Evolutionary conservation across 2,113 vertebrate species (phyloP).

Genomic region (Eulemur macaco): DNA sequence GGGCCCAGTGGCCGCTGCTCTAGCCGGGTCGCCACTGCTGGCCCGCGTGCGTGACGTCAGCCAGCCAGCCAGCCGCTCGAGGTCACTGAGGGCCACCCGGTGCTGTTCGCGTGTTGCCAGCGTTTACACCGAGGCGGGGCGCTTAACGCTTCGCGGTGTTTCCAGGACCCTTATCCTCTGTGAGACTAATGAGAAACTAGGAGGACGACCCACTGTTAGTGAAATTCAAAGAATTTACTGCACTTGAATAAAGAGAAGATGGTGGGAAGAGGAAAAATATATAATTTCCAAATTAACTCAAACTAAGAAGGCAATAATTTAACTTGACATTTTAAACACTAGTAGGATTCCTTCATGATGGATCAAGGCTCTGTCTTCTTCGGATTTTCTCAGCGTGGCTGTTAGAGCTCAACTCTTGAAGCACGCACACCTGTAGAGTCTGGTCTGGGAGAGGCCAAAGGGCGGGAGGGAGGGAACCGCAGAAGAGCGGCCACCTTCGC

Average conservation of each 20-base stretch:
- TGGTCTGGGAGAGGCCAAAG: not conserved
- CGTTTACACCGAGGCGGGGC: rapidly evolving
- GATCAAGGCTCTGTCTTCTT: not conserved
- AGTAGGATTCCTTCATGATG: not conserved
- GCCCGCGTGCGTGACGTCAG: not conserved
- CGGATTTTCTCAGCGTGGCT: not conserved
- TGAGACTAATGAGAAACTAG: not conserved
- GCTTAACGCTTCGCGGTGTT: not conserved
- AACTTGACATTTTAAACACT: not conserved
- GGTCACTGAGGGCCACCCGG: not conserved
- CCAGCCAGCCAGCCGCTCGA: not conserved
- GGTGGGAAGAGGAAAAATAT: not conserved
- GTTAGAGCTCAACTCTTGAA: not conserved
- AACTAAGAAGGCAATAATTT: not conserved
- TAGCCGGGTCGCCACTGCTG: rapidly evolving
- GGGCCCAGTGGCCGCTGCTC: not conserved
- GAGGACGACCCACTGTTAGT: not conserved
- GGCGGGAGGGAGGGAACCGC: rapidly evolving
- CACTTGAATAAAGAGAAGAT: not conserved
- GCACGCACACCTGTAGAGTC: not conserved
- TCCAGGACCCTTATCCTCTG: not conserved
- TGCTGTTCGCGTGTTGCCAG: not conserved
- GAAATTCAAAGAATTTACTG: not conserved
- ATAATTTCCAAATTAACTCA: not conserved
- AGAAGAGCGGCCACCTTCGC: too few relatives aligned